Evolutionary conservation across 2,888 invertebrate species (phyloP), one percentile per base, ranked within the genome.

Genomic region (Sylvicola cinctus): DNA sequence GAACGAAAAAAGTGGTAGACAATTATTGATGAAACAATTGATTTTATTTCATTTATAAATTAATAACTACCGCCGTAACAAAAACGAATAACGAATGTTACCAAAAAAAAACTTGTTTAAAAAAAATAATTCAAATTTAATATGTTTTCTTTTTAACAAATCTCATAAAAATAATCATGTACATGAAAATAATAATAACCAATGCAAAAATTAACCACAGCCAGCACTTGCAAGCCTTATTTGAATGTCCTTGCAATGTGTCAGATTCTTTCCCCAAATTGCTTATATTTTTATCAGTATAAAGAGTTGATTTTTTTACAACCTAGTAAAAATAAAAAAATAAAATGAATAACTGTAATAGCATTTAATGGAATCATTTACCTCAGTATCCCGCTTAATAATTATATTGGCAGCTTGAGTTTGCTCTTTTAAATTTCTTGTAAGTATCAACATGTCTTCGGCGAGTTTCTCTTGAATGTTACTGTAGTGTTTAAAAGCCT

Each of bases 141-240:
- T n/a, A n/a, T n/a, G n/a, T n/a, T n/a, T n/a, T n/a, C n/a, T n/a
- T n/a, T n/a, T n/a, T n/a, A n/a, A n/a, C n/a, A n/a, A n/a, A n/a
- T n/a, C n/a, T n/a, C n/a, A n/a, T n/a, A n/a, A n/a, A n/a, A n/a
- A n/a, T n/a, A n/a, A n/a, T n/a, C 77, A 70, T 60, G 84, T 84
- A 80, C 40, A 93, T 74, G 61, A 93, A 93, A 45, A 84, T 76
- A 36, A 74, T 63, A 52, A 85, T 69, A 31, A 93, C 90, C 32
- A 84, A 62, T 5, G 74, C 69, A 35, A 93, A 63, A 79, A 91
- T 79, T 26, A 90, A 59, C 87, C 90, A 91, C 43, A 91, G 71
- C 88, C 90, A 90, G 55, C 91, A 93, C 49, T 85, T 84, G 72
- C 87, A 91, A 0, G 83, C 80, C 40, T 79, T 74, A 41, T 72